These are phyloP conservation scores for Heterodera schachtii DNA, from an alignment of 1,140 invertebrate species.

Conservation along the genomic window DNA sequence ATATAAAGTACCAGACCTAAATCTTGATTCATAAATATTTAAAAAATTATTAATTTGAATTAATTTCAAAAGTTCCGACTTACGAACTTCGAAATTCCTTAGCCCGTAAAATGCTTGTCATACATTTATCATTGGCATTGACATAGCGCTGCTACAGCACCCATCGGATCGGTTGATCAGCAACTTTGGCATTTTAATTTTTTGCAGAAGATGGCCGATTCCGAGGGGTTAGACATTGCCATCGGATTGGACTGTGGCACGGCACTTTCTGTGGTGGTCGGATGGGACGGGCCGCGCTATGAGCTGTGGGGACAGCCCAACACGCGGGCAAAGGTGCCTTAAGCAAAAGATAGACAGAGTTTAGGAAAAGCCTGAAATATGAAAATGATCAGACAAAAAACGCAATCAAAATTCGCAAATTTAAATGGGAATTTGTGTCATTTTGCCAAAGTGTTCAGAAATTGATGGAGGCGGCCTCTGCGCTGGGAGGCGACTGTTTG, in stretches of 20 bases:
- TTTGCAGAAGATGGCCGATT: constrained; percentile 42
- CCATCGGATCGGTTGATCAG: too few species aligned
- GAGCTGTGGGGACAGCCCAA: constrained; percentile 56
- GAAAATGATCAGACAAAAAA: background rate
- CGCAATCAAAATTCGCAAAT: too few species aligned
- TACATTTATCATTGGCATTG: too few species aligned
- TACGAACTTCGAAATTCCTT: too few species aligned
- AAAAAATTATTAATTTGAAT: too few species aligned
- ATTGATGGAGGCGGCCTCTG: constrained; percentile 51
- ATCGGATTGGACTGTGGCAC: constrained; percentile 60
- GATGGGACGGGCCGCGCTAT: constrained; percentile 55
- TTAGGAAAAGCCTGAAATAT: too few species aligned
- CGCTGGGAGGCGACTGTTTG: constrained; percentile 36
- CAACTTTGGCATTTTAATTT: background rate
- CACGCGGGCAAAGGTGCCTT: constrained; percentile 34
- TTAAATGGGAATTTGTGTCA: background rate
- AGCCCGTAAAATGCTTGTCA: too few species aligned
- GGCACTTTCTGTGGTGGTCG: constrained; percentile 60
- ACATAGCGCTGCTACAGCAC: too few species aligned
- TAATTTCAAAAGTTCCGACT: too few species aligned
- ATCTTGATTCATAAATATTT: too few species aligned
- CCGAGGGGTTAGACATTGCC: constrained; percentile 52
- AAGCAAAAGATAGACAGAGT: too few species aligned
- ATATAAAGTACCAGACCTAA: too few species aligned
- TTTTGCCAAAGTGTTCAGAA: constrained; percentile 6